These are phyloP conservation scores for Hirtodrosophila trivittata DNA, from an alignment of 2,888 invertebrate species.

Conservation along the genomic window DNA sequence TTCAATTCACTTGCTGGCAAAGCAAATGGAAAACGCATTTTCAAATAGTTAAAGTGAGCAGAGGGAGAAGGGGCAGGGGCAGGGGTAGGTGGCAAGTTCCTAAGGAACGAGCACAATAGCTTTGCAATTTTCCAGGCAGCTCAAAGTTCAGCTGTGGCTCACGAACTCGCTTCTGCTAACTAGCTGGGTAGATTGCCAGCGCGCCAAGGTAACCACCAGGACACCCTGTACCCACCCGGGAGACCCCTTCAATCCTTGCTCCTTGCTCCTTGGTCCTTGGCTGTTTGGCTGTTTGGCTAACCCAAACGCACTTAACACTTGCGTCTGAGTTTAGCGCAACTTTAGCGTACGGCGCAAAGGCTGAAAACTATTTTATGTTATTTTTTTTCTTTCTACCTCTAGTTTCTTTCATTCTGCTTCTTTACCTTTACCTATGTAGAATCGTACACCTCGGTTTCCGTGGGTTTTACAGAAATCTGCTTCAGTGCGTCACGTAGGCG, in stretches of 20 bases:
- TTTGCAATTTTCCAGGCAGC: conserved; percentile 73
- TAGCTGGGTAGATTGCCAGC: conserved; percentile 53
- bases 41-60: conserved; percentile 3
- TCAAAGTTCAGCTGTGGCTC: conserved; percentile 71
- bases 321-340: conserved; percentile 73
- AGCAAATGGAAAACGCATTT: conserved; percentile 14
- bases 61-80: conserved; percentile 30
- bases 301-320: conserved; percentile 77
- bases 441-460: conserved; percentile 22
- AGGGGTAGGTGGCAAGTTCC: conserved; percentile 66
- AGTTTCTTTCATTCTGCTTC: conserved; percentile 1
- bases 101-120: conserved; percentile 50
- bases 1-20: conserved; percentile 16
- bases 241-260: neutral
- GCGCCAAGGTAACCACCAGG: neutral
- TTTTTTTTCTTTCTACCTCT: conserved; percentile 8
- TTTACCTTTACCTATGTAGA: conserved; percentile 31
- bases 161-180: conserved; percentile 64
- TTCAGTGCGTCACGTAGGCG: conserved; percentile 82
- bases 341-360: conserved; percentile 67
- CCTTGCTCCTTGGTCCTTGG: too few relatives aligned
- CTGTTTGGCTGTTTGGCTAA: conserved; percentile 48
- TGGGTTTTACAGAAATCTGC: conserved; percentile 62
- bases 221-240: conserved; percentile 17
- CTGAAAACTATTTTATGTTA: conserved; percentile 63